Percentiles rank a stretch among this genome's conserved stretches.
Evolutionary conservation across 2,113 vertebrate species (phyloP).

Genomic region (Prochilodus magdalenae): DNA sequence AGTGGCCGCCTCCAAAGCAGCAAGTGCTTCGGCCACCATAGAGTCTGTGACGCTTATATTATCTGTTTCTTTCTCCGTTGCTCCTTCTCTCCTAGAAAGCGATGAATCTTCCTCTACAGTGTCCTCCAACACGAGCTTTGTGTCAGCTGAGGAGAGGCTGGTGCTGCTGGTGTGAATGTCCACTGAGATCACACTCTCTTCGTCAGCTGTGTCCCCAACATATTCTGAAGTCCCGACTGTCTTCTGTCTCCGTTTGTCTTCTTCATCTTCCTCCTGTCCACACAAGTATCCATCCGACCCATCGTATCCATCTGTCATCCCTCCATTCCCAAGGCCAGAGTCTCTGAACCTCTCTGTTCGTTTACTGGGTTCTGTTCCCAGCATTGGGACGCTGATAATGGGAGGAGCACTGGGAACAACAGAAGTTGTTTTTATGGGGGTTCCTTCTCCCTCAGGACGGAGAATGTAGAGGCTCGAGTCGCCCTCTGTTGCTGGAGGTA

Average conservation of each 20-base stretch:
- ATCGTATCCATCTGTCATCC: neutral
- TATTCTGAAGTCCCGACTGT: constrained; percentile 65
- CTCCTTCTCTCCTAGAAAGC: constrained; percentile 30
- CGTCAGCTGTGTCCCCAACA: constrained; percentile 73
- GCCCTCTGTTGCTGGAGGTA: constrained; percentile 12
- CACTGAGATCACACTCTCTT: constrained; percentile 71
- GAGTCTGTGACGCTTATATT: constrained; percentile 80
- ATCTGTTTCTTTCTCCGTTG: constrained; percentile 60
- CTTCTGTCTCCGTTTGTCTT: constrained; percentile 62
- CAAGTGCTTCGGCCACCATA: constrained; percentile 91
- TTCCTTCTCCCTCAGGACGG: constrained; percentile 3
- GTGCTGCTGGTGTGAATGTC: constrained; percentile 79
- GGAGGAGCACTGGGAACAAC: neutral
- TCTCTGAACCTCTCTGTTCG: constrained; percentile 46
- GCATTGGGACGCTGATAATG: neutral
- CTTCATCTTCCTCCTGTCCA: constrained; percentile 65
- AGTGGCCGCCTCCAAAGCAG: constrained; percentile 91
- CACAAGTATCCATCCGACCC: constrained; percentile 45
- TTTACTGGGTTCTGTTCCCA: constrained; percentile 28
- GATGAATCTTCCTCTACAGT: constrained; percentile 59
- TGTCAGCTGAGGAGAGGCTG: constrained; percentile 76
- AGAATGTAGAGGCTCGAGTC: constrained; percentile 40
- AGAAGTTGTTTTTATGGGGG: neutral
- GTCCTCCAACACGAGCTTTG: constrained; percentile 58
- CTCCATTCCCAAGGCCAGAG: constrained; percentile 46